Evolutionary conservation across 2,888 invertebrate species (phyloP).

Genomic region (Gymnoscelis rufifasciata): DNA sequence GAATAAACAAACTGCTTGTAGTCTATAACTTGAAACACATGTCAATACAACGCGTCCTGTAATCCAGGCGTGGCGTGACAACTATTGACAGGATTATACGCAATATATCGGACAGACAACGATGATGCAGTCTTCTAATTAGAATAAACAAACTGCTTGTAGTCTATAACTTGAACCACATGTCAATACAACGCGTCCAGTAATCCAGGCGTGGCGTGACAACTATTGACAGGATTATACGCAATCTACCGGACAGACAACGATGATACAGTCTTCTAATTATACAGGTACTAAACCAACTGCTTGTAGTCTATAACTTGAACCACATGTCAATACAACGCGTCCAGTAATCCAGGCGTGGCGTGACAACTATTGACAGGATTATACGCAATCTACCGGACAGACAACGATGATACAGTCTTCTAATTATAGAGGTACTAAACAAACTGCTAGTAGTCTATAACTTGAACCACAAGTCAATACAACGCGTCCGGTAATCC

Average conservation of each 20-base stretch:
- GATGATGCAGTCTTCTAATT: slow-evolving; percentile 36
- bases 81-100: slow-evolving; percentile 61
- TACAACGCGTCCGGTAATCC: slow-evolving; percentile 60
- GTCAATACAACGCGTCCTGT: slow-evolving; percentile 49
- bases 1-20: neutral
- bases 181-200: slow-evolving; percentile 45
- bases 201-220: slow-evolving; percentile 66
- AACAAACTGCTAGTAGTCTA: slow-evolving; percentile 5
- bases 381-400: slow-evolving; percentile 43
- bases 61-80: slow-evolving; percentile 65
- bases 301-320: slow-evolving; percentile 25
- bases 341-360: slow-evolving; percentile 61
- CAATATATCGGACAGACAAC: slow-evolving; percentile 33
- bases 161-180: slow-evolving; percentile 31
- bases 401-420: slow-evolving; percentile 40
- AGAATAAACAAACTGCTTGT: neutral
- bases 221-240: slow-evolving; percentile 63
- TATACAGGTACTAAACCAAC: slow-evolving; percentile 8
- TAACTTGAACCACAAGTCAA: slow-evolving; percentile 33
- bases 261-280: slow-evolving; percentile 37
- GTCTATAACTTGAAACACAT: slow-evolving; percentile 31
- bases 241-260: slow-evolving; percentile 33
- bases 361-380: slow-evolving; percentile 62
- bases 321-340: slow-evolving; percentile 42
- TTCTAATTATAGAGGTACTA: slow-evolving; percentile 20